These are phyloP conservation scores for Thera britannica DNA, from an alignment of 2,888 invertebrate species.

Conservation along the genomic window DNA sequence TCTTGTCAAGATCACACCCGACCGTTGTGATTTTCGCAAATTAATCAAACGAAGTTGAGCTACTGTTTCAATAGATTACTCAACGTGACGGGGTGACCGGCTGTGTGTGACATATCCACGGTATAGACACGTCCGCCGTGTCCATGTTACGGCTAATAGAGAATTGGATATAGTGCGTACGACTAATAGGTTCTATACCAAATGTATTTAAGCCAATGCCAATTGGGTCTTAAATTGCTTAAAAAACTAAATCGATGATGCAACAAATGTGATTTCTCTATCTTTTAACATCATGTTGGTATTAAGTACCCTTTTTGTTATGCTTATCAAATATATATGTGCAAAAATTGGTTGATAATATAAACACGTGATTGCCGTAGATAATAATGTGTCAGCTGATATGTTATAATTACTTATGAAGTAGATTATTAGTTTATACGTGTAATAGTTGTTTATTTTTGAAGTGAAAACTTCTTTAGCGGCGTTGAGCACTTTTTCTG, in stretches of 20 bases:
- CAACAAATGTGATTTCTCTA: not conserved
- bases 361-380: not conserved
- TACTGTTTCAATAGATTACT: constrained; percentile 11
- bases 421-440: not conserved
- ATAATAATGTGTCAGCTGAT: not conserved
- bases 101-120: constrained; percentile 36
- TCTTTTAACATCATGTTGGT: not conserved
- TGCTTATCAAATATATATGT: not conserved
- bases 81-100: constrained; percentile 14
- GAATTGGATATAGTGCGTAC: constrained; percentile 32
- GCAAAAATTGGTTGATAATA: constrained; percentile 1
- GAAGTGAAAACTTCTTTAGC: too few species aligned
- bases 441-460: too few species aligned
- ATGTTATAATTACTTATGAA: not conserved
- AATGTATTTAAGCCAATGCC: constrained; percentile 13
- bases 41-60: constrained; percentile 4
- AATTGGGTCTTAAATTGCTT: not conserved
- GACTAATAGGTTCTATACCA: constrained; percentile 17
- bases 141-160: constrained; percentile 30
- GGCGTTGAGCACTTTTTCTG: too few species aligned
- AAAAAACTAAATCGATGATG: not conserved
- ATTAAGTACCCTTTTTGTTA: not conserved
- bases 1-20: not conserved
- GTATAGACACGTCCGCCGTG: constrained; percentile 25
- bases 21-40: not conserved